These are phyloP conservation scores for Varanus salvator DNA, from an alignment of 2,113 vertebrate genomes.

Conservation along the genomic window DNA sequence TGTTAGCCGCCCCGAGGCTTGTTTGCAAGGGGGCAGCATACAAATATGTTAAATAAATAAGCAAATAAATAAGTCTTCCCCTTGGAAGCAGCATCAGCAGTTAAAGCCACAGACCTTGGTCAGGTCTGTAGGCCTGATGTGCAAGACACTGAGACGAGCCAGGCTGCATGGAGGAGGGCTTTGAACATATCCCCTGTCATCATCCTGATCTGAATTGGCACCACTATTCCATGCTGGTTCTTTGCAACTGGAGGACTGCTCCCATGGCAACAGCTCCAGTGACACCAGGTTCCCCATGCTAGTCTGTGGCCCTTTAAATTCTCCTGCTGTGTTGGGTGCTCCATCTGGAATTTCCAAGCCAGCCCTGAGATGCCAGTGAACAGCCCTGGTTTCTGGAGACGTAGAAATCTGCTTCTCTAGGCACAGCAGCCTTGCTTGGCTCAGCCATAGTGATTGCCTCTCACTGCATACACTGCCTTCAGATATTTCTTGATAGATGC, in stretches of 20 bases:
- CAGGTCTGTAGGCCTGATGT: background rate
- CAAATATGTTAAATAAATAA: too few relatives aligned
- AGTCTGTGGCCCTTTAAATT: background rate
- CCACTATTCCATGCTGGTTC: background rate
- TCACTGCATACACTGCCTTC: too few relatives aligned
- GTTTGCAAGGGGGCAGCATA: too few relatives aligned
- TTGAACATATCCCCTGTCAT: background rate
- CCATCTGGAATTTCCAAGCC: background rate
- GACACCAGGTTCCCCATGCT: background rate
- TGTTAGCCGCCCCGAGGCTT: too few relatives aligned
- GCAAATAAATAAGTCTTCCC: background rate
- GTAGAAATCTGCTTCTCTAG: background rate
- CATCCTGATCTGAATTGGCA: too few relatives aligned
- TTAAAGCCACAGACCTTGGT: background rate
- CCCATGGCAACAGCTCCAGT: background rate
- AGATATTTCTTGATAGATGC: background rate
- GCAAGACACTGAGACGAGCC: background rate
- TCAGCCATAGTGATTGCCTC: background rate
- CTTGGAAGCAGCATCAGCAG: background rate
- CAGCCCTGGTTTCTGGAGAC: background rate
- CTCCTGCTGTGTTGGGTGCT: background rate
- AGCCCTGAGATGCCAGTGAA: background rate
- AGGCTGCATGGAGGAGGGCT: background rate
- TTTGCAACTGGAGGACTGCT: background rate
- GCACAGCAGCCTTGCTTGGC: background rate